Evolutionary conservation across 2,888 invertebrate genomes (phyloP), one percentile per base, ranked within the genome.

Genomic region (Pristionchus entomophagus): DNA sequence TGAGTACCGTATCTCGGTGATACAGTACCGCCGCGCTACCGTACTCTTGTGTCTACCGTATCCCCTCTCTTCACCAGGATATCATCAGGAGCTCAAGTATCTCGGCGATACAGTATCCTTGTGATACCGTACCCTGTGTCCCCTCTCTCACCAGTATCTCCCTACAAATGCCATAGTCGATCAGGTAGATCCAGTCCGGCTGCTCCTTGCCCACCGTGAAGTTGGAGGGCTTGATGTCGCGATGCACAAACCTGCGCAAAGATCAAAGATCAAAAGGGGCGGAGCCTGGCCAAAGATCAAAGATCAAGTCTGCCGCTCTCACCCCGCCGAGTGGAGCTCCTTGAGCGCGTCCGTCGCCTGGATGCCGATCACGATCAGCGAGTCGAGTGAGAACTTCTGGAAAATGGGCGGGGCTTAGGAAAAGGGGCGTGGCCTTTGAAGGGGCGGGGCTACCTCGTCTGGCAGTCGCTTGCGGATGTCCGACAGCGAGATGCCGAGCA

Each of bases 141-240:
- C 14, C 14, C 45, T 10, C 45, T 45, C 83, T 59, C 8, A 83
- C 83, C 59, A 83, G n/a, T 8, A 83, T 83, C 35, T 83, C 83
- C 38, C 83, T 59, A 51, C 87, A 87, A 88, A 92, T 89, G 22
- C 91, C 91, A 85, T 91, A 91, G 84, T 91, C 91, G 49, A 91
- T 82, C 83, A 91, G 85, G 51, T 88, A 88, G 14, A 91, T 83
- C 69, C 87, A 80, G 12, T 88, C 88, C 17, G 88, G 83, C 73
- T 88, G 86, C 14, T 81, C 83, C 19, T 84, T 53, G 22, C 88
- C 88, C n/a, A 91, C 84, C 22, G 91, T 89, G 65, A 89, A 90
- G 82, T 91, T 91, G 35, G 87, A 89, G 19, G 91, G 91, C 59
- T 91, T 91, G 65, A 91, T 88, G 78, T 91, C 91, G 14, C 91